These are phyloP conservation scores for Pelodytes ibericus DNA, from an alignment of 2,797 vertebrate genomes.

Conservation along the genomic window DNA sequence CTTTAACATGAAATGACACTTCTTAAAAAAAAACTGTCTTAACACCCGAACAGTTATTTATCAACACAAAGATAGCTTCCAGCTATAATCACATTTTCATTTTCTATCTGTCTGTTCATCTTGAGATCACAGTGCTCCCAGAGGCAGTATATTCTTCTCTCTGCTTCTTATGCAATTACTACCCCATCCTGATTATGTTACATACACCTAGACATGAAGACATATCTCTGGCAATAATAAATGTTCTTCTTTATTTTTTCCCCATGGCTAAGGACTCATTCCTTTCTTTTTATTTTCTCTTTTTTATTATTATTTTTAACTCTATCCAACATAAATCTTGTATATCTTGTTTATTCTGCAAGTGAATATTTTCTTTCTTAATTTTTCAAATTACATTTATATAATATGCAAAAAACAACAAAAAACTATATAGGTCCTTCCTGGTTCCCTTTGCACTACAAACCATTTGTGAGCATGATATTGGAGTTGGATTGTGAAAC, in stretches of 20 bases:
- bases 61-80: not conserved
- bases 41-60: not conserved
- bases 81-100: not conserved
- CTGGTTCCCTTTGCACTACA: too few species aligned
- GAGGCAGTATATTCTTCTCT: not conserved
- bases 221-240: not conserved
- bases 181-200: not conserved
- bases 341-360: too few species aligned
- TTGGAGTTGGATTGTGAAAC: too few species aligned
- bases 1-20: not conserved
- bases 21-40: not conserved
- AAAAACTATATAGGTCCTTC: too few species aligned
- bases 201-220: not conserved
- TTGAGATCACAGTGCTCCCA: not conserved
- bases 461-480: too few species aligned
- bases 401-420: too few species aligned
- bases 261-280: not conserved
- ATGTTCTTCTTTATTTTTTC: not conserved
- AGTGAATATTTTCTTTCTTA: too few species aligned
- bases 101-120: constrained; percentile 8
- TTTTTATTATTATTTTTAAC: too few species aligned
- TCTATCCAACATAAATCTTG: too few species aligned
- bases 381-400: too few species aligned
- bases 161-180: not conserved
- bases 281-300: not conserved